These are phyloP conservation scores for Meloidogyne chitwoodi DNA, from an alignment of 1,140 invertebrate species.

Conservation along the genomic window DNA sequence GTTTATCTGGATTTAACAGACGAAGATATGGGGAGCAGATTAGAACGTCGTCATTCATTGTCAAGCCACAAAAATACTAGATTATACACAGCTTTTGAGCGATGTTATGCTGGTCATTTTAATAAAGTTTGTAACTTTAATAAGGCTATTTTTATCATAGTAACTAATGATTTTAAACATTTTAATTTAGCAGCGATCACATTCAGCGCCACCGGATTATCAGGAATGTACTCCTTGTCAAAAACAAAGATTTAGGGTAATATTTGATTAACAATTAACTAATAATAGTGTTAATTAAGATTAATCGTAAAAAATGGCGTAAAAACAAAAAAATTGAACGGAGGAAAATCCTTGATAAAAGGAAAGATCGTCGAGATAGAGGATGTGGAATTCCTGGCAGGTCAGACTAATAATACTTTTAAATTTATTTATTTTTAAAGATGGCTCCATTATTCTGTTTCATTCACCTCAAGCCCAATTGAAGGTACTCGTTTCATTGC, in stretches of 20 bases:
- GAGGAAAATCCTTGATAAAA: background rate
- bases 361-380: background rate
- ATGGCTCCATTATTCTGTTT: constrained; percentile 22
- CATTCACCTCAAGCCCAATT: constrained; percentile 66
- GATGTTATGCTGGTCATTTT: background rate
- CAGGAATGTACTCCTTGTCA: background rate
- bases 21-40: background rate
- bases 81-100: background rate
- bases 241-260: background rate
- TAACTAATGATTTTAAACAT: background rate
- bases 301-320: background rate
- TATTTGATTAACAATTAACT: too few relatives aligned
- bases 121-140: background rate
- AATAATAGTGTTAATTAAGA: background rate
- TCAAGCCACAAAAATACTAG: background rate
- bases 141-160: background rate
- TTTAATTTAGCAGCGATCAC: background rate
- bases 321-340: background rate
- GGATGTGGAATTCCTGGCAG: background rate
- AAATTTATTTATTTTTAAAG: background rate
- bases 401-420: background rate
- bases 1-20: too few relatives aligned
- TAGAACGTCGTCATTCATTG: background rate
- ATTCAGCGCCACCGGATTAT: background rate
- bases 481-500: constrained; percentile 70